Evolutionary conservation across 2,888 invertebrate genomes (phyloP), one percentile per base, ranked within the genome.

Genomic region (Pyralis farinalis): DNA sequence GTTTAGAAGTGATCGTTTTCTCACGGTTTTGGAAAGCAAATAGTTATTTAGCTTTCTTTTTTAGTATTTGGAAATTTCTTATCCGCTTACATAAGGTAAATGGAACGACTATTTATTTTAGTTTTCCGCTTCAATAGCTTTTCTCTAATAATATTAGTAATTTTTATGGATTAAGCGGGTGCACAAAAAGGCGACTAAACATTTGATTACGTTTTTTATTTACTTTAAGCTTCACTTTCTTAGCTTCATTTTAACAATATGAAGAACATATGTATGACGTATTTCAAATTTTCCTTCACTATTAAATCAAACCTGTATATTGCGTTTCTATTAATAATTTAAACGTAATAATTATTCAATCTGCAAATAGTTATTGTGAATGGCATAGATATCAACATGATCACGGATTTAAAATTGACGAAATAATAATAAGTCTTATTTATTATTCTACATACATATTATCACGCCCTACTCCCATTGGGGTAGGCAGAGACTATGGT

Each of bases 11-110:
- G 68, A 71, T 63, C 62, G 56, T 68, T 81, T 83, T 86, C 87
- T 77, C 86, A 86, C 85, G 86, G 72, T 79, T 71, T 67, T 64
- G 59, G 69, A 71, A 76, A 80, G 70, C 68, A 74, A 78, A 78
- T 65, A 74, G 66, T 65, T 60, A 61, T 68, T 58, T 69, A 63
- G 69, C 71, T 83, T 80, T 77, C 73, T 71, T 71, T 77, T 77
- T 79, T 67, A 55, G 55, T 58, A 49, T 53, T 59, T 54, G 64
- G 51, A 63, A 66, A 67, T 68, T 61, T 59, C 55, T 54, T 47
- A 49, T 53, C 45, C 43, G 46, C 35, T 53, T 55, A 52, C 43
- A 35, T 37, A 53, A 42, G 42, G 44, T 47, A 34, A 50, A 34
- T 44, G 42, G 35, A 39, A 34, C 36, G 16, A 31, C 40, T 31